phyloP scores from a whole-genome alignment of 2,113 vertebrate genomes.

The Typhlomys cinereus region DNA sequence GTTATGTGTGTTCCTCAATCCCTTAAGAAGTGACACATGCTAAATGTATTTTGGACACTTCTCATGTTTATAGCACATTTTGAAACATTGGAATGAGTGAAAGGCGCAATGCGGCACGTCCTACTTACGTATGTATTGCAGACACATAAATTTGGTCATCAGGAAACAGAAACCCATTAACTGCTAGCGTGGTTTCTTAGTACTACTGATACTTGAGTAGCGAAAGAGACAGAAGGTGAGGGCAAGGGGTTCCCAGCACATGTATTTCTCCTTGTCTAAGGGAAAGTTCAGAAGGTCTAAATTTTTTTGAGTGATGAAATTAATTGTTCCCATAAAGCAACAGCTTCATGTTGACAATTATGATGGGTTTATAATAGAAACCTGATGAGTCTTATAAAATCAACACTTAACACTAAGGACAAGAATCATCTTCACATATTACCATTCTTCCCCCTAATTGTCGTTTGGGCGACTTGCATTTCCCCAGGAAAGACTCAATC shows the following conservation, averaged over 20 bases:
- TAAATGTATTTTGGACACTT: neutral
- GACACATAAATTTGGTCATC: neutral
- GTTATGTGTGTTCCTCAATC: neutral
- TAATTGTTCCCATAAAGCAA: slow-evolving; percentile 45
- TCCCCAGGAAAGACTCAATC: slow-evolving; percentile 13
- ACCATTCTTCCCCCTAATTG: neutral
- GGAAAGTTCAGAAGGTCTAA: neutral
- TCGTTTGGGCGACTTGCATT: neutral
- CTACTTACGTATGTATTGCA: neutral
- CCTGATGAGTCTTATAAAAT: slow-evolving; percentile 54
- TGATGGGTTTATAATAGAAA: slow-evolving; percentile 42
- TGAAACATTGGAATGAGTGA: slow-evolving; percentile 27
- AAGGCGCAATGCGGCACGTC: neutral
- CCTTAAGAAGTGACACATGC: slow-evolving; percentile 8
- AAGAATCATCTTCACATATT: neutral
- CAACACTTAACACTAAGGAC: slow-evolving; percentile 20
- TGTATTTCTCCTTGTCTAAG: neutral
- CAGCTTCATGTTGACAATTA: slow-evolving; percentile 18
- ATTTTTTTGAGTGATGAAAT: slow-evolving; percentile 48
- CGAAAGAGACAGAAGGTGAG: neutral
- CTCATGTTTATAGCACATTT: neutral
- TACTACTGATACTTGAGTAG: neutral
- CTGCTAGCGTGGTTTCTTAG: neutral
- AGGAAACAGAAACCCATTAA: neutral
- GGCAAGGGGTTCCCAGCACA: neutral